phyloP scores from a whole-genome alignment of 2,888 invertebrate species.

The Meiosimyza decipiens region DNA sequence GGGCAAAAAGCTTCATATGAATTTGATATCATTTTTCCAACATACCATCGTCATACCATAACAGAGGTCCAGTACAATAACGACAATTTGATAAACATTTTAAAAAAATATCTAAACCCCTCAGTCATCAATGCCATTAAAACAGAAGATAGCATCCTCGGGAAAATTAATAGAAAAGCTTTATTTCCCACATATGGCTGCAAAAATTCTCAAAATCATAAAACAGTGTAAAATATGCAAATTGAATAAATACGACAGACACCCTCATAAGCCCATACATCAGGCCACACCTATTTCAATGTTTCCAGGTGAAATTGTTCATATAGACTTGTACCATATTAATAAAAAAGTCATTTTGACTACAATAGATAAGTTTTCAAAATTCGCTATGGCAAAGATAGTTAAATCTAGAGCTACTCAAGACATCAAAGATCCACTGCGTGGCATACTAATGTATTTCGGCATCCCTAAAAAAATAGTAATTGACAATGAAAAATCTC shows the following conservation, averaged over 20 bases:
- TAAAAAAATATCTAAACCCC: slow-evolving; percentile 32
- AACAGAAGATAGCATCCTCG: slow-evolving; percentile 16
- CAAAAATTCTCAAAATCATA: slow-evolving; percentile 12
- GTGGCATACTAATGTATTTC: background rate
- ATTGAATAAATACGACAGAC: slow-evolving; percentile 11
- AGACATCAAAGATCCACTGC: background rate
- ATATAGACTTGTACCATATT: background rate
- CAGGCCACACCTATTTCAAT: slow-evolving; percentile 9
- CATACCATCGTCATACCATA: no score
- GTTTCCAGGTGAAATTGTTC: slow-evolving; percentile 12
- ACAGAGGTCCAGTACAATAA: no score
- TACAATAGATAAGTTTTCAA: slow-evolving; percentile 8
- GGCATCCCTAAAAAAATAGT: background rate
- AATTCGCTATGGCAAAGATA: background rate
- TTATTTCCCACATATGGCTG: slow-evolving; percentile 32
- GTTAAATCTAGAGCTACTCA: background rate
- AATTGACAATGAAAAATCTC: background rate
- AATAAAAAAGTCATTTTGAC: no score
- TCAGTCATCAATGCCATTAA: slow-evolving; percentile 30
- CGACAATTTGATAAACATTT: background rate
- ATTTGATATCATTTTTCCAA: background rate
- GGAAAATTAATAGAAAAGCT: slow-evolving; percentile 23
- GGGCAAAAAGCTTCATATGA: background rate
- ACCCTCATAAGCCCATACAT: background rate
- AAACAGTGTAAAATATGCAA: background rate